These are phyloP conservation scores for Limnephilus lunatus DNA, from an alignment of 2,888 invertebrate genomes.

Conservation along the genomic window DNA sequence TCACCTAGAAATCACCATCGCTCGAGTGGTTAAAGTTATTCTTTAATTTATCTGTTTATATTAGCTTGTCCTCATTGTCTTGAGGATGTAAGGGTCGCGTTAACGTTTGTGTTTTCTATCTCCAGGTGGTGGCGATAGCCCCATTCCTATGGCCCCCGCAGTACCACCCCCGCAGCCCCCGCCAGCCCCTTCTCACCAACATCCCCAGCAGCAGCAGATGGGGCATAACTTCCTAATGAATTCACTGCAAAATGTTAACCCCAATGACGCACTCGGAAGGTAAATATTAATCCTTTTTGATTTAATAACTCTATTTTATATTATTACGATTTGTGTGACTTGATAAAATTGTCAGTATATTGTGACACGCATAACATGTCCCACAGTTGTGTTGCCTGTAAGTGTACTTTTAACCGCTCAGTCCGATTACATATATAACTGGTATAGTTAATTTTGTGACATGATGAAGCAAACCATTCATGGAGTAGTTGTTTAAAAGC, in stretches of 20 bases:
- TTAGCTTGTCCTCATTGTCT: no score
- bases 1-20: no score
- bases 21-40: no score
- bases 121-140: constrained; percentile 16
- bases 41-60: no score
- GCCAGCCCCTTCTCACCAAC: constrained; percentile 65
- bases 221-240: constrained; percentile 48
- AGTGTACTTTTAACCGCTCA: no score
- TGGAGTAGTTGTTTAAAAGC: constrained; percentile 73
- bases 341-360: no score
- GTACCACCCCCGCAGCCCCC: constrained; percentile 63
- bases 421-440: no score
- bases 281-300: constrained; percentile 66
- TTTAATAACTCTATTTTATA: not conserved
- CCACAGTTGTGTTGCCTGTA: not conserved
- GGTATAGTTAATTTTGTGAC: constrained; percentile 53
- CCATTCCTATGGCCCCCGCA: constrained; percentile 56
- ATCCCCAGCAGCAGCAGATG: constrained; percentile 66
- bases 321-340: not conserved
- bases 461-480: constrained; percentile 83
- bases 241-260: constrained; percentile 60
- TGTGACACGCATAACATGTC: not conserved
- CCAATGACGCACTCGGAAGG: constrained; percentile 74
- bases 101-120: not conserved
- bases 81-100: not conserved